phyloP scores from a whole-genome alignment of 1,140 invertebrate genomes.

The Zaprionus gabonicus region DNA sequence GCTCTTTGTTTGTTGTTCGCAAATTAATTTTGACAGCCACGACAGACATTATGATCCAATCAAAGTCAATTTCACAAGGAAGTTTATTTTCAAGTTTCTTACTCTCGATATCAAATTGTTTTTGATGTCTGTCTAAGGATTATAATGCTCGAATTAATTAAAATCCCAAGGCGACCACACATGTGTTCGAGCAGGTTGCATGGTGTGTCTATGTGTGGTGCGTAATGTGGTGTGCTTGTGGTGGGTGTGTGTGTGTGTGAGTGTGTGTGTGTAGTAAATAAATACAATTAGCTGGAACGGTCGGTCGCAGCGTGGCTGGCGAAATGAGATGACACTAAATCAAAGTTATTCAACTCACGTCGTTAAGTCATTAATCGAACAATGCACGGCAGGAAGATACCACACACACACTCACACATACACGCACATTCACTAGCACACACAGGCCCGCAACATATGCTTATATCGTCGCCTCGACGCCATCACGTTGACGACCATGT shows the following conservation, averaged over 20 bases:
- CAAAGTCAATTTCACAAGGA: not conserved
- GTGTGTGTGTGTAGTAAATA: slow-evolving; percentile 68
- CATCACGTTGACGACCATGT: slow-evolving; percentile 75
- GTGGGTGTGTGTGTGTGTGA: slow-evolving; percentile 15
- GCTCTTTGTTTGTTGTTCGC: not conserved
- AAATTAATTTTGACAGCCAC: not conserved
- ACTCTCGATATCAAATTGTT: slow-evolving; percentile 5
- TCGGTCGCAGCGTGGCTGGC: slow-evolving; percentile 47
- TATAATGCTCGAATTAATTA: slow-evolving; percentile 63
- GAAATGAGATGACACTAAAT: slow-evolving; percentile 81
- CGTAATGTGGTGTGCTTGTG: not conserved
- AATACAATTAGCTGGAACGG: slow-evolving; percentile 72
- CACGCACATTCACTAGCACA: not conserved
- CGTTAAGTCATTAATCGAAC: slow-evolving; percentile 83
- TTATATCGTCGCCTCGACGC: slow-evolving; percentile 65
- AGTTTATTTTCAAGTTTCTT: slow-evolving; percentile 1
- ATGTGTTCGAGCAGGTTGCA: not conserved
- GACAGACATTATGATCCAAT: slow-evolving; percentile 5
- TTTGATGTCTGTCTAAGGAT: slow-evolving; percentile 7
- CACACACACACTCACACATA: slow-evolving; percentile 15
- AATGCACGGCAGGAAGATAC: slow-evolving; percentile 71
- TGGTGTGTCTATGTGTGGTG: not conserved
- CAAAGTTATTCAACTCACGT: slow-evolving; percentile 82
- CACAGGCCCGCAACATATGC: slow-evolving; percentile 64
- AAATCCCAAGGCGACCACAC: slow-evolving; percentile 55